Conservation (phyloP, 2,888 invertebrate genomes). For the Sussaba pulchella region DNA sequence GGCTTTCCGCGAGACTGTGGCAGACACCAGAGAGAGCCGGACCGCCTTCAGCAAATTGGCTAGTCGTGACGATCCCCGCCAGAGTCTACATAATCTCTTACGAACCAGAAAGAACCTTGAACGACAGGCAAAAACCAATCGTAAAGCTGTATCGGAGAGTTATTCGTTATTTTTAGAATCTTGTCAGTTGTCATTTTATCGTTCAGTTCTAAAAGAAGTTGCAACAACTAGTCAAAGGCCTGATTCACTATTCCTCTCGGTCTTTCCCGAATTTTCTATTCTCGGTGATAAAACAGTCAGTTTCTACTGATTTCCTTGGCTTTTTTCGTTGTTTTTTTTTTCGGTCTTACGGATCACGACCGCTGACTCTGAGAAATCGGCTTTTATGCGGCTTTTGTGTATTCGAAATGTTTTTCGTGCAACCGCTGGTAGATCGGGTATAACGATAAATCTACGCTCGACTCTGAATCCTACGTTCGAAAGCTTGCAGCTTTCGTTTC, state of each 20-base stretch:
- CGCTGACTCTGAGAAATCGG: slow-evolving; percentile 20
- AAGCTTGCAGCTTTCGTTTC: slow-evolving; percentile 8
- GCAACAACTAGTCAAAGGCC: not conserved
- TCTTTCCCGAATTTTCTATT: not conserved
- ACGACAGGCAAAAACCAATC: too few species aligned
- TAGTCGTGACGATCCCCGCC: not conserved
- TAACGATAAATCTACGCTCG: slow-evolving; percentile 52
- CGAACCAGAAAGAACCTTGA: too few species aligned
- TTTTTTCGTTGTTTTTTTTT: not conserved
- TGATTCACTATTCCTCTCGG: not conserved
- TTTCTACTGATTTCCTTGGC: not conserved
- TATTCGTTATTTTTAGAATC: not conserved
- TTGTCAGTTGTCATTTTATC: not conserved
- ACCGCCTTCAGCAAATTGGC: not conserved
- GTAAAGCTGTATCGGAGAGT: too few species aligned
- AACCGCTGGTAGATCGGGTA: slow-evolving; percentile 4
- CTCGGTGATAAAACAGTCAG: not conserved
- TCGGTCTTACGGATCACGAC: slow-evolving; percentile 13
- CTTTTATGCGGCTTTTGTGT: slow-evolving; percentile 42
- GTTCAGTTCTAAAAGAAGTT: not conserved
- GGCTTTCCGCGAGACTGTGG: slow-evolving; percentile 12
- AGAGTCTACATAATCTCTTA: not conserved
- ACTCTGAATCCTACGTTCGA: slow-evolving; percentile 39
- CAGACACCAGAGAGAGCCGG: not conserved
- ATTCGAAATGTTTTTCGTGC: slow-evolving; percentile 32